A percentile compares a stretch with the other conserved stretches of the same genome.
phyloP scores from a whole-genome alignment of 2,113 vertebrate species.

The Neodontobutis hainanensis region DNA sequence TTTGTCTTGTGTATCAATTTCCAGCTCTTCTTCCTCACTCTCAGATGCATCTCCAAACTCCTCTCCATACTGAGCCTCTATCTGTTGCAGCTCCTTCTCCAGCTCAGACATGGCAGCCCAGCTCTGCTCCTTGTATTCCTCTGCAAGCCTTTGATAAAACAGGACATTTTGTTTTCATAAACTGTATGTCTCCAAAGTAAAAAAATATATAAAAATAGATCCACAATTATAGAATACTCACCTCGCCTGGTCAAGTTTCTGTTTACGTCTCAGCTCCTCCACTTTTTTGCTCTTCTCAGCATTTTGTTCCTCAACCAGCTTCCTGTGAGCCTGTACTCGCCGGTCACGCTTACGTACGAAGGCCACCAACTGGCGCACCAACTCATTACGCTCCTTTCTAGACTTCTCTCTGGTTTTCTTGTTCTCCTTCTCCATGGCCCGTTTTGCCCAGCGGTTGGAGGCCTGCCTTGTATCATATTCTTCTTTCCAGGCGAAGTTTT shows the following conservation, averaged over 20 bases:
- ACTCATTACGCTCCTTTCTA: constrained; percentile 89
- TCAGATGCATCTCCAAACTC: constrained; percentile 90
- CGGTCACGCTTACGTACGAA: constrained; percentile 93
- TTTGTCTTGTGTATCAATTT: constrained; percentile 48
- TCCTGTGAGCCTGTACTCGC: constrained; percentile 91
- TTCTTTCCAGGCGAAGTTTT: constrained; percentile 95
- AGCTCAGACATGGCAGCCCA: constrained; percentile 91
- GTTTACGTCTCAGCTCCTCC: constrained; percentile 86
- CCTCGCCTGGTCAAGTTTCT: constrained; percentile 91
- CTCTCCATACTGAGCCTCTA: constrained; percentile 91
- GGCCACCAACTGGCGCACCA: constrained; percentile 90
- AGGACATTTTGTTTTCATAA: background rate
- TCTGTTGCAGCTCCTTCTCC: constrained; percentile 92
- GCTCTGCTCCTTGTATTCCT: constrained; percentile 94
- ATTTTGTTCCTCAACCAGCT: constrained; percentile 91
- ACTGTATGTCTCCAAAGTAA: no score
- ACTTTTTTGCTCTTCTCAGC: constrained; percentile 88
- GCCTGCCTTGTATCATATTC: constrained; percentile 94
- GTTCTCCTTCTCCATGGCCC: constrained; percentile 99
- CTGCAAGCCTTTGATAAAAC: constrained; percentile 80
- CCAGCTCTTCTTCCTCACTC: constrained; percentile 77
- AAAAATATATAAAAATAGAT: no score
- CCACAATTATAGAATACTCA: constrained; percentile 58
- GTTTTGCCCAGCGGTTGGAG: constrained; percentile 96
- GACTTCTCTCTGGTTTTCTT: constrained; percentile 91